These are phyloP conservation scores for Anarhynchus alexandrinus DNA, from an alignment of 2,113 vertebrate genomes.

Conservation along the genomic window DNA sequence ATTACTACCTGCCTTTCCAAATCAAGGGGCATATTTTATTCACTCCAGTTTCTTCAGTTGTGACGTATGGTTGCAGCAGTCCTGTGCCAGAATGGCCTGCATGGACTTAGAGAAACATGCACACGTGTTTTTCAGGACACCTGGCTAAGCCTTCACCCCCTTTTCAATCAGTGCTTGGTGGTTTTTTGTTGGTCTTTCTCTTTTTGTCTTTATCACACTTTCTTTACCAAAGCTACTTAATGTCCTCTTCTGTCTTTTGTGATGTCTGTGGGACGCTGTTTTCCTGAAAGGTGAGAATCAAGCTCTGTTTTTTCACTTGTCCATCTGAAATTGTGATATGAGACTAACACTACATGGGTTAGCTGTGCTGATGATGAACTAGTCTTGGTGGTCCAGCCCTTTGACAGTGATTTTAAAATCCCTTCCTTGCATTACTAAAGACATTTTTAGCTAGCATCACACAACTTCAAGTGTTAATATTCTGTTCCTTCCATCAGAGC, in stretches of 20 bases:
- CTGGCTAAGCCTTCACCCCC: not conserved
- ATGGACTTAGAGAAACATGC: not conserved
- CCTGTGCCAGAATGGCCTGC: not conserved
- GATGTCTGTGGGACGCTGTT: not conserved
- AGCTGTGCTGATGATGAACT: not conserved
- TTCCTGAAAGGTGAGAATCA: not conserved
- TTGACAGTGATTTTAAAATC: not conserved
- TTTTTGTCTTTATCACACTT: not conserved
- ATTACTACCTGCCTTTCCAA: not conserved
- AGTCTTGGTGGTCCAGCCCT: not conserved
- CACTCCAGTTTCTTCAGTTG: not conserved
- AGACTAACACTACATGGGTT: not conserved
- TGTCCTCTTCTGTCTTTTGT: not conserved
- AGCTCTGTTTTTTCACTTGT: not conserved
- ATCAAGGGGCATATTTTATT: not conserved
- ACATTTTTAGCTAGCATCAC: constrained; percentile 16
- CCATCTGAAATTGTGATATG: not conserved
- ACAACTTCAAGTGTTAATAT: constrained; percentile 28
- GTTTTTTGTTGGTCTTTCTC: not conserved
- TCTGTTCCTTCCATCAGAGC: not conserved
- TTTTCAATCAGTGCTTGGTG: not conserved
- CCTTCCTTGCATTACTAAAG: not conserved
- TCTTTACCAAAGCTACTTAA: not conserved
- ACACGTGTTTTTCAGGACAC: not conserved
- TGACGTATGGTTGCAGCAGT: not conserved